Evolutionary conservation across 1,140 invertebrate species (phyloP), one percentile per base, ranked within the genome.

Genomic region (Drosophila sulfurigaster): DNA sequence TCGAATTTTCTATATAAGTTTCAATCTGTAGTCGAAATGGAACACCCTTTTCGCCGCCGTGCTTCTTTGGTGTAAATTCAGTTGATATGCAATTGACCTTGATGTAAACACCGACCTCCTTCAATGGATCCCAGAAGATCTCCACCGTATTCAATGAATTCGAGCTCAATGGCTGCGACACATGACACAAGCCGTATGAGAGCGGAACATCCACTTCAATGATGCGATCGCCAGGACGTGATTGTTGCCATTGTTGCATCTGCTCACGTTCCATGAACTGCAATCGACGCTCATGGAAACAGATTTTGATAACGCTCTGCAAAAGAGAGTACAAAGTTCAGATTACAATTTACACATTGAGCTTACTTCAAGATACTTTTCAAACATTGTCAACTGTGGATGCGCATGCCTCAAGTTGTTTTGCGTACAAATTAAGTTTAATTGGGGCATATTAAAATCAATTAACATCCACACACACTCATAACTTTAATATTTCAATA

Each of bases 11-110:
- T 56, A 96, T 93, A 93, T 95, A 96, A 0, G 97, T 98, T 93
- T 98, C 97, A 58, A 99, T 97, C 93, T 99, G 97, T 72, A 99
- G 96, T 16, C 98, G 95, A 93, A 99, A 99, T 28, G 98, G 98
- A 8, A 99, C 98, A 5, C 98, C 98, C 93, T 99, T 99, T 93
- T 99, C 98, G 3, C 98, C 98, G 28, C 98, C 98, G 93, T 99
- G 98, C 92, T 99, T 99, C 91, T 99, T 99, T 0, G 98, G 97
- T 1, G 98, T 99, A 92, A 99, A 99, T 93, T 99, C 98, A 2
- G 98, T 99, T 72, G 98, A 99, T 69, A 99, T 99, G 92, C 98
- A 99, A 93, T 99, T 98, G 2, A 99, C 96, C 94, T 98, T 98
- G 71, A 98, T 96, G 87, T 98, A 98, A 69, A 98, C 96, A 20